Conservation (phyloP, 2,888 invertebrate genomes). For the Ligdia adustata region DNA sequence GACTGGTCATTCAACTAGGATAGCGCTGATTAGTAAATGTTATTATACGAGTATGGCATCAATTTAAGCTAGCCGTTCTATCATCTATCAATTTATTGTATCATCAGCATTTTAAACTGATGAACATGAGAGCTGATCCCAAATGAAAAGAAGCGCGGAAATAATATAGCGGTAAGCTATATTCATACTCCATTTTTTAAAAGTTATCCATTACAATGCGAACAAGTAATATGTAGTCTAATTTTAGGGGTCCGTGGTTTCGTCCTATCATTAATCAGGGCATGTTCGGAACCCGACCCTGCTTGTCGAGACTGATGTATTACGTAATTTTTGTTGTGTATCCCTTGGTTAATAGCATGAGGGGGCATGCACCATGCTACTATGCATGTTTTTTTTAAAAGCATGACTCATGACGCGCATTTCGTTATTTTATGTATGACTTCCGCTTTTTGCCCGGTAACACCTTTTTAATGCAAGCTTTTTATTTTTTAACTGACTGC, state of each 20-base stretch:
- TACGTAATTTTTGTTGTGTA: constrained; percentile 65
- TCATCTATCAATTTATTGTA: too few relatives aligned
- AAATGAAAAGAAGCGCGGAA: too few relatives aligned
- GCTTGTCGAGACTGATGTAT: constrained; percentile 64
- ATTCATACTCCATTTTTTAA: too few relatives aligned
- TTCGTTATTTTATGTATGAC: constrained; percentile 5
- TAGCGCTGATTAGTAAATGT: too few relatives aligned
- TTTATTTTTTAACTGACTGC: too few relatives aligned
- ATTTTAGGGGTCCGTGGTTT: constrained; percentile 61
- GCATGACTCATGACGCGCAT: constrained; percentile 9
- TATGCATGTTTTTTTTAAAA: constrained; percentile 1
- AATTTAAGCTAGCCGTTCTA: too few relatives aligned
- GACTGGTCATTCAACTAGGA: too few relatives aligned
- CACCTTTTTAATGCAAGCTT: not conserved
- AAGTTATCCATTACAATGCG: constrained; percentile 44
- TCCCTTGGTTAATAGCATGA: constrained; percentile 24
- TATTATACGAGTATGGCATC: too few relatives aligned
- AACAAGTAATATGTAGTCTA: constrained; percentile 62
- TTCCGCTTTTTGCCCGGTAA: not conserved
- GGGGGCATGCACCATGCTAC: constrained; percentile 20
- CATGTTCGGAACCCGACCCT: constrained; percentile 37
- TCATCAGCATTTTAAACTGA: too few relatives aligned
- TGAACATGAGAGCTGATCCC: too few relatives aligned
- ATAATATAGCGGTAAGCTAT: too few relatives aligned
- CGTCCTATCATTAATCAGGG: constrained; percentile 68